Base-by-base conservation (phyloP, 2,888 invertebrate species). In the Tiliacea aurago region DNA sequence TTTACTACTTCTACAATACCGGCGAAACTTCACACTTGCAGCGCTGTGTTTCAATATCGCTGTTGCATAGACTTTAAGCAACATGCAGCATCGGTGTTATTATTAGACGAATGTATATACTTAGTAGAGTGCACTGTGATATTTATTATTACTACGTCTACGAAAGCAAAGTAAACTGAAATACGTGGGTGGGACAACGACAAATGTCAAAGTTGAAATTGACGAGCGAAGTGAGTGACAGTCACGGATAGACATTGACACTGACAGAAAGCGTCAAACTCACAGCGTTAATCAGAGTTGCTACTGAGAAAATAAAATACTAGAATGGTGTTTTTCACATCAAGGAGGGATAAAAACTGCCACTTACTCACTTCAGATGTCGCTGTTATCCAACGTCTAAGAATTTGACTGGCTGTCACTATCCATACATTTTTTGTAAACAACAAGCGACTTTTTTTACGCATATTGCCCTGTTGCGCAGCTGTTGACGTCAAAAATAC, bases 31-130 rank as follows among this genome's bases (percentile, higher is more conserved):
- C 66, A 68, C 23, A 68, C 78, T 61, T 70, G 67, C 51, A 63
- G 68, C 64, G 73, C 66, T 63, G 75, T 76, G 58, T 78, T 80
- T 83, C 53, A 75, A 69, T 72, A 71, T 47, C 43, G 63, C 59
- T 62, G 69, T 80, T 81, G 81, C 71, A 77, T 70, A 86, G 71
- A 80, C 67, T 76, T 84, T 86, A 73, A 73, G 80, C 75, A 84
- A 86, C 90, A 89, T 90, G 68, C 82, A 88, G 67, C n/a, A n/a
- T 33, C 59, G n/a, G 64, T 70, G 68, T 73, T 83, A 83, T 74
- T 66, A 73, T 61, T 83, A 83, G 82, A 84, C n/a, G 41, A 71
- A 73, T 68, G 58, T 67, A 33, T 67, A 23, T 23, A 56, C 20
- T 47, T 53, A 49, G 64, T 18, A 58, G 1, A 28, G 28, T 28